Conservation (phyloP, 2,888 invertebrate species). For the Caenorhabditis angaria region DNA sequence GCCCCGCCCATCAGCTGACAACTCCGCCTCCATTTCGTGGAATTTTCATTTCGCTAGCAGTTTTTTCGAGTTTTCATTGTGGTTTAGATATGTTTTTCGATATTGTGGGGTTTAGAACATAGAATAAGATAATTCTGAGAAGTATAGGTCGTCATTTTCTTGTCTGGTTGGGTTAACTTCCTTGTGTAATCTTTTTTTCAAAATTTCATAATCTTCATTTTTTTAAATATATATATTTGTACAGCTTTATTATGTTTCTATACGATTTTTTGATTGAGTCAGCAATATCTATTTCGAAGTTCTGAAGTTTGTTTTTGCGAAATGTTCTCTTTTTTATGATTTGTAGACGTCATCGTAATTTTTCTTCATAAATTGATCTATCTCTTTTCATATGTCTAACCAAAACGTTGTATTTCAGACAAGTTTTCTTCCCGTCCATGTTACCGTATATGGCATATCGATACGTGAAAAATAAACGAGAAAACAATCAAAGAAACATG, state of each 20-base stretch:
- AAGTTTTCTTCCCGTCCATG: constrained; percentile 33
- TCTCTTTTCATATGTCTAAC: not conserved
- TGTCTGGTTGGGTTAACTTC: too few relatives aligned
- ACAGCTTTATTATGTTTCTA: not conserved
- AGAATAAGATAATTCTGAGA: too few relatives aligned
- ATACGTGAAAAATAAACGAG: constrained; percentile 55
- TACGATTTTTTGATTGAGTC: not conserved
- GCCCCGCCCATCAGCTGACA: constrained; percentile 10
- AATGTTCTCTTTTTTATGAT: not conserved
- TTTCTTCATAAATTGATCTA: not conserved
- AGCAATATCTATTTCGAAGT: not conserved
- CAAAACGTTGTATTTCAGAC: not conserved
- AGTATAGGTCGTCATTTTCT: too few relatives aligned
- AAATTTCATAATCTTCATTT: too few relatives aligned
- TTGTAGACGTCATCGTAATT: not conserved
- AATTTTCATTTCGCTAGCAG: not conserved
- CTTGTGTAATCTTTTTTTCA: too few relatives aligned
- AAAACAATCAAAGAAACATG: constrained; percentile 47
- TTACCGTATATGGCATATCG: constrained; percentile 56
- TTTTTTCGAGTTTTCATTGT: not conserved
- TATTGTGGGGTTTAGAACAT: too few relatives aligned
- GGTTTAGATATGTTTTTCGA: too few relatives aligned
- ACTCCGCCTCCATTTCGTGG: not conserved
- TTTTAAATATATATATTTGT: too few relatives aligned
- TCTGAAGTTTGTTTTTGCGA: not conserved